phyloP scores from a whole-genome alignment of 2,797 vertebrate species.

The Cyprinodon diabolis region DNA sequence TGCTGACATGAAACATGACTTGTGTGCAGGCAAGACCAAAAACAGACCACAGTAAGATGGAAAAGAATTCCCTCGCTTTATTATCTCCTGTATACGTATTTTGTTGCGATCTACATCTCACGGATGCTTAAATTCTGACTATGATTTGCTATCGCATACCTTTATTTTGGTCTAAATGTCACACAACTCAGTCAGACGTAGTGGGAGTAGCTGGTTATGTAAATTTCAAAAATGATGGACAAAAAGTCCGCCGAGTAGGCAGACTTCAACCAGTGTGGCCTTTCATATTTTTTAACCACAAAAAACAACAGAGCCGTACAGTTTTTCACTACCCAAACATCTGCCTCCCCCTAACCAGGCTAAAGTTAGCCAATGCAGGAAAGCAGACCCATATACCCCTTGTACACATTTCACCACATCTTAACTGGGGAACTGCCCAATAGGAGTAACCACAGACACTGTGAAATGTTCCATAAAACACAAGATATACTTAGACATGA shows the following conservation, averaged over 20 bases:
- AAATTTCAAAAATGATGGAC: constrained; percentile 13
- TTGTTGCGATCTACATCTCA: background rate
- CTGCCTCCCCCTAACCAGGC: constrained; percentile 20
- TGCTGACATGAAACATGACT: background rate
- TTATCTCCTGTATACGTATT: background rate
- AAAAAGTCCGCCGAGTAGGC: constrained; percentile 1
- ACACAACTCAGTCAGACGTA: background rate
- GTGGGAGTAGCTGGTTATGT: constrained; percentile 15
- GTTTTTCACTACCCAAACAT: constrained; percentile 58
- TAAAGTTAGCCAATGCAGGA: constrained; percentile 68
- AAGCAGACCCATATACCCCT: constrained; percentile 54
- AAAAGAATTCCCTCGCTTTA: background rate
- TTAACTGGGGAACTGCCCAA: constrained; percentile 60
- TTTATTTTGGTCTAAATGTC: constrained; percentile 14
- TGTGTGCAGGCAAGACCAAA: background rate
- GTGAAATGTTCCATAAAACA: constrained; percentile 71
- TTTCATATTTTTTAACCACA: constrained; percentile 44
- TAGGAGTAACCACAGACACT: constrained; percentile 61
- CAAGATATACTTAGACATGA: constrained; percentile 66
- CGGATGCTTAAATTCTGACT: background rate
- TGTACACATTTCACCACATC: constrained; percentile 61
- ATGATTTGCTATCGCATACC: constrained; percentile 7
- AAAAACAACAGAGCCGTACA: constrained; percentile 40
- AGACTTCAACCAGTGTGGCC: constrained; percentile 25
- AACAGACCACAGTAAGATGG: background rate